Conservation (phyloP, 1,140 invertebrate species). For the Pygmarrhopalites habei region DNA sequence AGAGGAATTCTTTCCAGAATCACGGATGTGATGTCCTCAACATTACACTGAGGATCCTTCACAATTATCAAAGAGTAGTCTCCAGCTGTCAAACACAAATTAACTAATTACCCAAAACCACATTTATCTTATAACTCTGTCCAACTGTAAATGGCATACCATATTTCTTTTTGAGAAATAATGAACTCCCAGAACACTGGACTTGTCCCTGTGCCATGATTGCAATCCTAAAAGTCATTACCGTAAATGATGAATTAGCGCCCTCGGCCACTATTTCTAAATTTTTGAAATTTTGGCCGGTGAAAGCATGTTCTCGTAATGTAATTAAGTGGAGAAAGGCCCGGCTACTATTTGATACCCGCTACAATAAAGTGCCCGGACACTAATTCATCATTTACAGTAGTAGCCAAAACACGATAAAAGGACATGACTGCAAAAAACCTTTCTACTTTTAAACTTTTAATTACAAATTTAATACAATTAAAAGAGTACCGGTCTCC, state of each 20-base stretch:
- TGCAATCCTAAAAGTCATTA: slow-evolving; percentile 55
- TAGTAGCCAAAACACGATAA: too few species aligned
- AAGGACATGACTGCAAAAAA: too few species aligned
- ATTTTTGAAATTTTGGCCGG: too few species aligned
- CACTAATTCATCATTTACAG: too few species aligned
- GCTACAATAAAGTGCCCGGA: too few species aligned
- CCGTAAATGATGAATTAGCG: too few species aligned
- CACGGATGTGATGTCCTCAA: slow-evolving; percentile 44
- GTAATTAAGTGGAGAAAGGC: too few species aligned
- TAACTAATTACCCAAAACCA: background rate
- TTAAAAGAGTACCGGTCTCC: slow-evolving; percentile 33
- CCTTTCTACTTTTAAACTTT: too few species aligned
- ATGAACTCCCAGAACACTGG: slow-evolving; percentile 51
- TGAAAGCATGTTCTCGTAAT: too few species aligned
- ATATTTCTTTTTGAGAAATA: slow-evolving; percentile 55
- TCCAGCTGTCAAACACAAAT: slow-evolving; percentile 40
- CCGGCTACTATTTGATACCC: too few species aligned
- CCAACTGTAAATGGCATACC: slow-evolving; percentile 38
- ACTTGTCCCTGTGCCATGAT: slow-evolving; percentile 54
- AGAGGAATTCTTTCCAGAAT: slow-evolving; percentile 46
- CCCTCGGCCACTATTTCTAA: too few species aligned
- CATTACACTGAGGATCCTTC: slow-evolving; percentile 46
- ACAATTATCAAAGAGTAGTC: slow-evolving; percentile 52
- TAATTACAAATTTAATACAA: too few species aligned
- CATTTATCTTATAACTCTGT: background rate